Conservation (phyloP, 2,888 invertebrate genomes). For the Proisotoma minuta region DNA sequence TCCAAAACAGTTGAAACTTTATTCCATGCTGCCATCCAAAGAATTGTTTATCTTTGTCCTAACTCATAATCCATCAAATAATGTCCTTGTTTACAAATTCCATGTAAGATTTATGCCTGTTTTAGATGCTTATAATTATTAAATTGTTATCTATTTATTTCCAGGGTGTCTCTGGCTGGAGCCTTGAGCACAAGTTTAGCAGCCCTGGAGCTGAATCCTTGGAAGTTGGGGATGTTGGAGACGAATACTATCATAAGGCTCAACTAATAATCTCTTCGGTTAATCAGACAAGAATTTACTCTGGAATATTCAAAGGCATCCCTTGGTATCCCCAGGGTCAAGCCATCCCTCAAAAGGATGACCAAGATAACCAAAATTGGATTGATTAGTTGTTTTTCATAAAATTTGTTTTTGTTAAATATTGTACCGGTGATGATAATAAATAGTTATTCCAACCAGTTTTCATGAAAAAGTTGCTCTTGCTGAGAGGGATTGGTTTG, state of each 20-base stretch:
- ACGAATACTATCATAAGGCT: not conserved
- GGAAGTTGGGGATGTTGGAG: constrained; percentile 13
- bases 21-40: constrained; percentile 16
- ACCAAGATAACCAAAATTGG: too few species aligned
- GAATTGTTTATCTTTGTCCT: constrained; percentile 28
- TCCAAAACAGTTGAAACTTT: constrained; percentile 22
- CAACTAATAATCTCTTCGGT: constrained; percentile 22
- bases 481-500: too few species aligned
- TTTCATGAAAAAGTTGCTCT: too few species aligned
- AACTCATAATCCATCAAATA: constrained; percentile 9
- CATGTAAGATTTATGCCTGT: constrained; percentile 15
- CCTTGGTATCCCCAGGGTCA: too few species aligned
- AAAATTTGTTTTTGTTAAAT: too few species aligned
- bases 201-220: constrained; percentile 10
- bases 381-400: too few species aligned
- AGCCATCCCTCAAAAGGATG: too few species aligned
- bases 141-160: not conserved
- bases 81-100: constrained; percentile 30
- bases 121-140: not conserved
- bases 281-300: constrained; percentile 18
- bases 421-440: too few species aligned
- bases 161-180: constrained; percentile 29
- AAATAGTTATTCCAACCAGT: too few species aligned
- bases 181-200: constrained; percentile 20
- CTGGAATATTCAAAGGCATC: constrained; percentile 21